Base-by-base conservation (phyloP, 2,113 vertebrate species). In the Phaetusa simplex region DNA sequence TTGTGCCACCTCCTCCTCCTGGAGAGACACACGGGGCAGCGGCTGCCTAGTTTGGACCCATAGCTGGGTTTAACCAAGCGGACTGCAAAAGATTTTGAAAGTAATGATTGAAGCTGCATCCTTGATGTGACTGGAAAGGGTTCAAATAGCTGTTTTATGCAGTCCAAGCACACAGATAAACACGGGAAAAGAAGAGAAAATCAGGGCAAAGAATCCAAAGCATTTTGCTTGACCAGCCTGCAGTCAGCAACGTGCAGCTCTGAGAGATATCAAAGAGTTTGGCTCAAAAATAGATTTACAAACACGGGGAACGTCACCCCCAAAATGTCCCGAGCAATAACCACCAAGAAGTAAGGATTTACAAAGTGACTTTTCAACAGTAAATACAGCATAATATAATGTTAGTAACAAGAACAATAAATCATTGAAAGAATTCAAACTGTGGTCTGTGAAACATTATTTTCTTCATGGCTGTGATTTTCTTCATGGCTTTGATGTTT, bases 401-500 rank as follows among this genome's bases (percentile, higher is more conserved):
- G 29, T 43, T 76, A 20, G 23, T 67, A 79, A 77, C 7, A 61
- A 5, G 17, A 82, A 4, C 4, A 64, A 36, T 43, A 40, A 55
- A 40, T 82, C 40, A 17, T 42, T 87, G 61, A 74, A 67, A 11
- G 2, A 29, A 65, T 76, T 90, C 24, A 55, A 89, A 69, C 11
- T 79, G 18, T 10, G 5, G 24, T 88, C 42, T 77, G n/a, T 82
- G 58, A 82, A 76, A 72, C 32, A 11, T 23, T 78, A n/a, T 82
- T 80, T n/a, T n/a, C n/a, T n/a, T n/a, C n/a, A n/a, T n/a, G n/a
- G n/a, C 11, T 24, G 12, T 34, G 85, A 86, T 18, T 45, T 17
- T 86, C 11, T 47, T 95, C 56, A 95, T 78, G 80, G 8, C 88
- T 93, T 89, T 76, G 26, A 24, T 6, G 85, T 96, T 73, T 95